Conservation (phyloP, 2,888 invertebrate species). For the Aspidiotus rigidus region DNA sequence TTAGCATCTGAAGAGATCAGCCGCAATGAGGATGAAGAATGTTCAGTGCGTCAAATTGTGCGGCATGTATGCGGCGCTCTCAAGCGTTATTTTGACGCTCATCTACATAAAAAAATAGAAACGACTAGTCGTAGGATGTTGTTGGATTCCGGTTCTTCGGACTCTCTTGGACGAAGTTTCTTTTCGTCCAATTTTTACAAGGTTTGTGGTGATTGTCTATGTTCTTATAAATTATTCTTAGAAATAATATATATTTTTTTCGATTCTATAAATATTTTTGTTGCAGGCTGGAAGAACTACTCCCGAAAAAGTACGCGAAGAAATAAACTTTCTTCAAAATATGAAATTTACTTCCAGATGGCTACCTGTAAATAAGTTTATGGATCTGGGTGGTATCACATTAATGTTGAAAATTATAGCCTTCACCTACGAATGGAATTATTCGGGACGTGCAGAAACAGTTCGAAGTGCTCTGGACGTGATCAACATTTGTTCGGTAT, state of each 20-base stretch:
- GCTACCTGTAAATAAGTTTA: conserved; percentile 80
- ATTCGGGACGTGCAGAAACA: conserved; percentile 74
- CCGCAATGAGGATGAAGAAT: conserved; percentile 76
- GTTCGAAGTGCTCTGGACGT: conserved; percentile 76
- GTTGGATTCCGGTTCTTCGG: conserved; percentile 30
- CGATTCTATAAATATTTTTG: conserved; percentile 2
- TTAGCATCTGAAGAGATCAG: conserved; percentile 54
- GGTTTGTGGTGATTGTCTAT: conserved; percentile 12
- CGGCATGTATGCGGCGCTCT: conserved; percentile 83
- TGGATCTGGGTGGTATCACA: conserved; percentile 71
- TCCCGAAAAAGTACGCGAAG: conserved; percentile 70
- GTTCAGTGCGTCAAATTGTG: conserved; percentile 80
- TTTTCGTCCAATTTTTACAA: conserved; percentile 34
- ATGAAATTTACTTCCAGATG: conserved; percentile 61
- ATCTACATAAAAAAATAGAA: conserved; percentile 70
- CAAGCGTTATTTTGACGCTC: conserved; percentile 84
- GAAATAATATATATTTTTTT: conserved; percentile 5
- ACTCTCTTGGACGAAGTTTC: conserved; percentile 14
- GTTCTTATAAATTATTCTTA: conserved; percentile 1
- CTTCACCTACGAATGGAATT: conserved; percentile 85
- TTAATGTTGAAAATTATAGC: conserved; percentile 77
- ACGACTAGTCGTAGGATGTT: conserved; percentile 49
- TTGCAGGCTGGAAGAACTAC: conserved; percentile 51
- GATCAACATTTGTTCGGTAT: conserved; percentile 78
- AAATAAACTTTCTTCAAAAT: conserved; percentile 67